Conservation (phyloP, 2,888 invertebrate genomes). For the Coronaproctus castanopsis region DNA sequence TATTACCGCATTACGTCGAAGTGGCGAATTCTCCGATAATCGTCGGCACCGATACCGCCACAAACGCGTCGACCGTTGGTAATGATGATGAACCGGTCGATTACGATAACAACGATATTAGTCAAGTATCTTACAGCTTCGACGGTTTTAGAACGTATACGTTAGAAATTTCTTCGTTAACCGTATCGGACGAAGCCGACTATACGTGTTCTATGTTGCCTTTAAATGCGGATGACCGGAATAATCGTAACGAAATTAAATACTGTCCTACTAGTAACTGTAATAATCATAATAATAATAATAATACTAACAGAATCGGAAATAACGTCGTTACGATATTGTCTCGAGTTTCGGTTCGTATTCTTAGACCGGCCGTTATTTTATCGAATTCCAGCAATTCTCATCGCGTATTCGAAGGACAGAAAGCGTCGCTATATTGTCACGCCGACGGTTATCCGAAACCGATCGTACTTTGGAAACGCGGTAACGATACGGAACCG, state of each 20-base stretch:
- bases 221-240: neutral
- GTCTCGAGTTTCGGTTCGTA: neutral
- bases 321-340: neutral
- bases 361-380: neutral
- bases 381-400: neutral
- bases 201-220: neutral
- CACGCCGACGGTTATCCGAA: neutral
- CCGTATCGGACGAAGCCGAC: neutral
- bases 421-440: neutral
- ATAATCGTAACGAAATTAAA: no score
- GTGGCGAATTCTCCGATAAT: no score
- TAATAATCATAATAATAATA: no score
- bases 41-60: no score
- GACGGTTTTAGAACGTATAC: neutral
- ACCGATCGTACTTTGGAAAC: neutral
- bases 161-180: neutral
- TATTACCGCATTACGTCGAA: neutral
- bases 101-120: no score
- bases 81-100: no score
- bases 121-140: neutral
- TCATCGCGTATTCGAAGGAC: neutral
- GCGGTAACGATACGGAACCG: neutral
- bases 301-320: neutral
- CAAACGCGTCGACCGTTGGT: neutral
- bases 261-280: no score